These are phyloP conservation scores for Rhagologus leucostigma DNA, from an alignment of 2,113 vertebrate species.

Conservation along the genomic window DNA sequence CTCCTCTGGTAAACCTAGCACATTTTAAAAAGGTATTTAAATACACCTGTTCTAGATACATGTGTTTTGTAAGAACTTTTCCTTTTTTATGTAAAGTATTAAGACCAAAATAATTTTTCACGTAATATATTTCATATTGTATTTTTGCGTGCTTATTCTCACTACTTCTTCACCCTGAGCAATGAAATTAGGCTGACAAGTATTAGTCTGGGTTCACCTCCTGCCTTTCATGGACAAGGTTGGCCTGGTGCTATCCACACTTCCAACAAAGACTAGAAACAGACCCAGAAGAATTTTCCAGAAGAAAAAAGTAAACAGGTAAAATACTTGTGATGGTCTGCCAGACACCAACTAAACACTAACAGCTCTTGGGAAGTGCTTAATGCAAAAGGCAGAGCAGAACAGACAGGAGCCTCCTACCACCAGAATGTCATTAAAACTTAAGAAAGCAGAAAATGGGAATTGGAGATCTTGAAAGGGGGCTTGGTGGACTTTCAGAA, in stretches of 20 bases:
- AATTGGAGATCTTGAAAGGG: not conserved
- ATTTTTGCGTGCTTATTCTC: not conserved
- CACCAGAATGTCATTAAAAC: not conserved
- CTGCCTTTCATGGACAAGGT: not conserved
- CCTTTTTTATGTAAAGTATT: not conserved
- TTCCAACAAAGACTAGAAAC: not conserved
- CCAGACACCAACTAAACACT: not conserved
- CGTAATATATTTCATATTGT: not conserved
- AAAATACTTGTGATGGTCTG: not conserved
- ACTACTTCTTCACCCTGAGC: not conserved
- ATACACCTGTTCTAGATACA: not conserved
- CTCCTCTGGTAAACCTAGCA: not conserved
- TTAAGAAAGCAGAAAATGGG: not conserved
- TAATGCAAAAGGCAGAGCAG: not conserved
- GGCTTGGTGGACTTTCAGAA: not conserved
- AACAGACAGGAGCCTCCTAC: not conserved
- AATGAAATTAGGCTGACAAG: not conserved
- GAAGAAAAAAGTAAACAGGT: not conserved
- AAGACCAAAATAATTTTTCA: not conserved
- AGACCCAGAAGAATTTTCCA: not conserved
- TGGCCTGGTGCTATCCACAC: not conserved
- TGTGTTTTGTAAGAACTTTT: not conserved
- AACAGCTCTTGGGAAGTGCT: not conserved
- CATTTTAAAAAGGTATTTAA: not conserved
- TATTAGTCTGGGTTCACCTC: not conserved